Evolutionary conservation across 2,888 invertebrate species (phyloP), one percentile per base, ranked within the genome.

Genomic region (Thymelicus sylvestris): DNA sequence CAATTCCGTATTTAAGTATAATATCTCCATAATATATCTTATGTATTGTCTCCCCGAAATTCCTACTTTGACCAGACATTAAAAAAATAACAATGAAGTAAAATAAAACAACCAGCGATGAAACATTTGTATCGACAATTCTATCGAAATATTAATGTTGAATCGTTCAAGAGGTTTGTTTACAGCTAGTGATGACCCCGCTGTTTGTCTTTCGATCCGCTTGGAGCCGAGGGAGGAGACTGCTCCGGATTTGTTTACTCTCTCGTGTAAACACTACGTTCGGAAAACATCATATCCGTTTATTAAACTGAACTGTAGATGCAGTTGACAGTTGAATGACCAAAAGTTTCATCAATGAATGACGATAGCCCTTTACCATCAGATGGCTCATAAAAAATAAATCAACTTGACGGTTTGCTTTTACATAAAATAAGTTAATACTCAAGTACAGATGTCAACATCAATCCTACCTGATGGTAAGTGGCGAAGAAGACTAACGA

Each of bases 161-260:
- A 47, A 66, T n/a, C 31, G 8, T 19, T 19, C 19, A 7, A 52
- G 2, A 52, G 19, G 47, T 59, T 59, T 66, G 66, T 66, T 66
- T 66, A 57, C 44, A 10, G n/a, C 47, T 59, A 59, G 31, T 60
- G 44, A 66, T 66, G 60, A 60, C 31, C 39, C n/a, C 8, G 48
- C 38, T 67, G 31, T 67, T 67, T 67, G 19, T 41, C 50, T 67
- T 66, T 50, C 60, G 60, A n/a, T 38, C 60, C 60, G 44, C 60
- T 60, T 47, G 44, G 39, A 59, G 38, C 44, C 41, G 44, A 15
- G 52, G 47, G 44, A 57, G 61, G 39, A 61, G 15, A 61, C 61
- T 19, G 67, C 61, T 61, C 39, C 60, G 50, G 13, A 61, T 41
- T 61, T 67, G 67, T 61, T 63, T 63, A 63, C 62, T 31, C 31